Percentiles rank a stretch among this genome's conserved stretches.
Evolutionary conservation across 53 echinoderm and acorn worm species (phyloP).

Genomic region (Holothuria scabra): DNA sequence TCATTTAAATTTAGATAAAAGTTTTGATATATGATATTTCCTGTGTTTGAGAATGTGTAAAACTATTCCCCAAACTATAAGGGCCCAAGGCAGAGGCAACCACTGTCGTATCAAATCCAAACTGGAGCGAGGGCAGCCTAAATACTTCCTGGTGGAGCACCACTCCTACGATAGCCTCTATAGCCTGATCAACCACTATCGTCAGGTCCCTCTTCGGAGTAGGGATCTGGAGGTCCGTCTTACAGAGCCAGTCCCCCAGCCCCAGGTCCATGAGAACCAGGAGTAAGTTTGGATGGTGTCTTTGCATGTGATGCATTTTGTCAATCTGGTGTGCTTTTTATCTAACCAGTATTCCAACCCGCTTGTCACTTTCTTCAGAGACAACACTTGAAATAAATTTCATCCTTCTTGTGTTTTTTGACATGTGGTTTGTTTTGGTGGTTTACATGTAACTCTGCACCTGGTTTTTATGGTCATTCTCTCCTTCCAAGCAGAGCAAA

Average conservation of each 20-base stretch:
- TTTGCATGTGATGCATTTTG: not conserved
- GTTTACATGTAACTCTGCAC: too few species aligned
- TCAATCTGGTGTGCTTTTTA: too few species aligned
- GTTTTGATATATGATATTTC: not conserved
- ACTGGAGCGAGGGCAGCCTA: constrained; percentile 91
- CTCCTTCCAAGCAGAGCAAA: too few species aligned
- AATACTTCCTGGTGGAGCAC: constrained; percentile 98
- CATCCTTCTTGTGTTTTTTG: too few species aligned
- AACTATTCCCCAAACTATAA: constrained; percentile 35
- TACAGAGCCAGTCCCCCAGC: constrained; percentile 95
- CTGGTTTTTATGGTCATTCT: too few species aligned
- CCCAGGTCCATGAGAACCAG: constrained; percentile 95
- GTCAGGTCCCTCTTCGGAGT: constrained; percentile 87
- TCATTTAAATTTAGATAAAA: too few species aligned
- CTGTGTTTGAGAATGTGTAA: not conserved
- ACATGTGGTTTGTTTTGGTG: too few species aligned
- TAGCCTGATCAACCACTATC: constrained; percentile 95
- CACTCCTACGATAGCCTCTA: constrained; percentile 95
- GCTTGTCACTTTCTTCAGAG: too few species aligned
- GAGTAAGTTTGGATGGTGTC: constrained; percentile 83
- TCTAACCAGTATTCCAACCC: too few species aligned
- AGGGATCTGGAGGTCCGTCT: constrained; percentile 83
- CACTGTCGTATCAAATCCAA: constrained; percentile 99
- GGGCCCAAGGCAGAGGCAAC: constrained; percentile 91
- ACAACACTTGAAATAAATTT: too few species aligned